These are phyloP conservation scores for Odontocolon sp. DNA, from an alignment of 2,888 invertebrate species.

Conservation along the genomic window DNA sequence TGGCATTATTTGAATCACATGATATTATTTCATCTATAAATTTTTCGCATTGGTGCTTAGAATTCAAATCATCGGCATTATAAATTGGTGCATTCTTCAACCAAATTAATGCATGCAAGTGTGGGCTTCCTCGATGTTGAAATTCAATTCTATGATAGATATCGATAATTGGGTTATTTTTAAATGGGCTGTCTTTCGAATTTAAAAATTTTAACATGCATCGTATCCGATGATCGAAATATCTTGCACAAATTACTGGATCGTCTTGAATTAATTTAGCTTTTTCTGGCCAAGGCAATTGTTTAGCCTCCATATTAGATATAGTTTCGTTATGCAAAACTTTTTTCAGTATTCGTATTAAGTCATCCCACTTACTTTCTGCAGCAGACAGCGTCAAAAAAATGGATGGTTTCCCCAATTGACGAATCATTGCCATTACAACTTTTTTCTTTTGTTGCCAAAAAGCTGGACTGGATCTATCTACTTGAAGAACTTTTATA, in stretches of 20 bases:
- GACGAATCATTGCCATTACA: slow-evolving; percentile 55
- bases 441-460: slow-evolving; percentile 49
- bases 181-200: background rate
- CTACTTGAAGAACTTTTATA: slow-evolving; percentile 31
- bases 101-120: slow-evolving; percentile 51
- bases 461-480: slow-evolving; percentile 42
- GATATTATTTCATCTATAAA: slow-evolving; percentile 46
- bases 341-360: slow-evolving; percentile 44
- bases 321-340: background rate
- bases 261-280: slow-evolving; percentile 49
- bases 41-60: background rate
- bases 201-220: background rate
- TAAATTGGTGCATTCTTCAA: slow-evolving; percentile 47
- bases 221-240: background rate
- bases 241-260: slow-evolving; percentile 48
- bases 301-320: slow-evolving; percentile 9
- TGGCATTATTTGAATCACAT: slow-evolving; percentile 40
- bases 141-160: background rate
- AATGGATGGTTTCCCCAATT: slow-evolving; percentile 52
- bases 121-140: slow-evolving; percentile 2
- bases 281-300: slow-evolving; percentile 49
- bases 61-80: slow-evolving; percentile 24
- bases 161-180: background rate
- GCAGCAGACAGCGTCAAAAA: slow-evolving; percentile 56
- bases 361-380: slow-evolving; percentile 49